Percentiles rank a stretch among this genome's conserved stretches.
Conservation (phyloP, 23 tunicate genomes). For the Ciona savignyi region DNA sequence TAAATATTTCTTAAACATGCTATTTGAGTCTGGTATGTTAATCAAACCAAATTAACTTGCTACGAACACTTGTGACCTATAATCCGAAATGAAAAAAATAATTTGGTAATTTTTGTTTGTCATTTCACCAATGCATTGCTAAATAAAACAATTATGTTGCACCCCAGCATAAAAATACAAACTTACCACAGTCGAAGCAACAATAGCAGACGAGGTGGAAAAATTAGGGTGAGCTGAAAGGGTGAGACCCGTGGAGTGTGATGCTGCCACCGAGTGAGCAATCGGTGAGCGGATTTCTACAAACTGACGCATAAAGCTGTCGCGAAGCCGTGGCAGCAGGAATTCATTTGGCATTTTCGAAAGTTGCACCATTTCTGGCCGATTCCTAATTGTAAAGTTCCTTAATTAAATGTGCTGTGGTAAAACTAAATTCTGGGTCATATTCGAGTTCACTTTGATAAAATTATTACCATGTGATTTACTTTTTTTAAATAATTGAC, state of each 20-base stretch:
- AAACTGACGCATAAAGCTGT: conserved; percentile 83
- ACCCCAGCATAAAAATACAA: no score
- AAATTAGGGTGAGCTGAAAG: conserved; percentile 7
- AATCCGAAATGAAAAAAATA: no score
- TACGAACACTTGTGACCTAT: no score
- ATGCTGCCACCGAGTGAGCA: conserved; percentile 5
- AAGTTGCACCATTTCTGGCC: conserved; percentile 66
- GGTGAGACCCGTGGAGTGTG: conserved; percentile 22
- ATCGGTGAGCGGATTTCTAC: conserved; percentile 18
- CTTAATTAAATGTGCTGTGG: neutral
- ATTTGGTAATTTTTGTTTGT: no score
- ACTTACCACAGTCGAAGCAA: conserved; percentile 41
- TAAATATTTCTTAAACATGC: neutral
- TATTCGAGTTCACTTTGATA: no score
- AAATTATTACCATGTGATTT: no score
- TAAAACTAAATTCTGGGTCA: no score
- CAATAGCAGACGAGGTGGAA: conserved; percentile 27
- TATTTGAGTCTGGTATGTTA: neutral
- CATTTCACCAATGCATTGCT: no score
- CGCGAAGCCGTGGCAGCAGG: conserved; percentile 50
- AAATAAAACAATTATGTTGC: no score
- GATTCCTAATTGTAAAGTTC: conserved; percentile 32
- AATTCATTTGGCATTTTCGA: conserved; percentile 67
- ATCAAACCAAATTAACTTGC: no score
- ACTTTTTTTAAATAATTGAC: no score